These are phyloP conservation scores for Syngnathus floridae DNA, from an alignment of 2,113 vertebrate species.

Conservation along the genomic window DNA sequence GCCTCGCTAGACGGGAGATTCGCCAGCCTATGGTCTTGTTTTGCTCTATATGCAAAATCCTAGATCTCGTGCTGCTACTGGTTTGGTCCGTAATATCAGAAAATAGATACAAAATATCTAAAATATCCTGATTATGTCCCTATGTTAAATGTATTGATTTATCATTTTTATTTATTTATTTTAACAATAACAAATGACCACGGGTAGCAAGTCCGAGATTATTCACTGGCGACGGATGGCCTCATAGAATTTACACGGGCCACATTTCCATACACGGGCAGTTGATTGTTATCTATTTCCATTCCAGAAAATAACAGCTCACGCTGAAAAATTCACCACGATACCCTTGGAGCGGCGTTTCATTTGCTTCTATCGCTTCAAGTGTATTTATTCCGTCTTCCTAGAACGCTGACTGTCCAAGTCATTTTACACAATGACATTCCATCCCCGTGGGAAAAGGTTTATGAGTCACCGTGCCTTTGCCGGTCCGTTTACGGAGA, in stretches of 20 bases:
- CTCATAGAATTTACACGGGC: neutral
- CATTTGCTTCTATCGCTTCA: neutral
- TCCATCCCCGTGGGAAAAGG: slow-evolving; percentile 31
- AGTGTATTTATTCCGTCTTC: neutral
- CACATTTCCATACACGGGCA: neutral
- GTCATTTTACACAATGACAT: slow-evolving; percentile 50
- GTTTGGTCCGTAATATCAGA: no score
- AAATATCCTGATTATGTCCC: slow-evolving; percentile 4
- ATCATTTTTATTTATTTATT: neutral
- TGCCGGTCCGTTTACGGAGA: slow-evolving; percentile 21
- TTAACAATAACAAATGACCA: neutral
- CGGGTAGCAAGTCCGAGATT: neutral
- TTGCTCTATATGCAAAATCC: slow-evolving; percentile 12
- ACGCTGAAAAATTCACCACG: slow-evolving; percentile 53
- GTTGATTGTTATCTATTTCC: neutral
- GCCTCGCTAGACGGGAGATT: slow-evolving; percentile 27
- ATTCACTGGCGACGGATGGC: neutral
- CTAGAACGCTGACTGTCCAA: slow-evolving; percentile 23
- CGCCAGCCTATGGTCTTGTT: neutral
- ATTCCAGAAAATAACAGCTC: slow-evolving; percentile 10
- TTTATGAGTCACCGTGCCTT: slow-evolving; percentile 44
- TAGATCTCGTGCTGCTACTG: no score
- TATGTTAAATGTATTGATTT: neutral
- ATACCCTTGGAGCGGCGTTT: neutral
- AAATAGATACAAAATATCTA: neutral